Evolutionary conservation across 37 sponge, comb jelly and placozoan genomes (phyloP), one percentile per base, ranked within the genome.

Genomic region (Halisarca cf. caerulea): DNA sequence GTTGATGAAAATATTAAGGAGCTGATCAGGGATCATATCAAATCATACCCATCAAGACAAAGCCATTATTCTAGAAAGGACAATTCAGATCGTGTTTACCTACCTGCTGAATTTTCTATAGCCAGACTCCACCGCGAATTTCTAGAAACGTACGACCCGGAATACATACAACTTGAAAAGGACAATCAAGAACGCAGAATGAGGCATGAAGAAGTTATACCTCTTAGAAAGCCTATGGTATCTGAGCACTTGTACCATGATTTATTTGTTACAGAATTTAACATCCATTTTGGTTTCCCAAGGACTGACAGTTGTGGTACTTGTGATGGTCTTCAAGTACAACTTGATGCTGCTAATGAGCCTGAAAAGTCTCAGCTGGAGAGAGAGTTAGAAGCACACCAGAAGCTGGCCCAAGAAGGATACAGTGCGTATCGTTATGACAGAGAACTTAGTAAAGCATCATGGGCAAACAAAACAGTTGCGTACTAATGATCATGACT

Each of bases 211-310:
- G 84, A 68, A 32, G 36, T 58, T 74, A 38, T 62, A 59, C 21
- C 77, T n/a, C 2, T 83, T n/a, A 69, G 84, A 51, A 88, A 88
- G 61, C 89, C 89, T 57, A 25, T 88, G 18, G 89, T 88, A 66
- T 79, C 89, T 24, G 84, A 83, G 25, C 89, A 88, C 55, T 35
- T 88, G 36, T 83, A 88, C 40, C 89, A 78, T 66, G 84, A 88
- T 41, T 64, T 88, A 17, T 88, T 88, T 77, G 80, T 66, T 24
- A 78, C 6, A 37, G 89, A 88, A 62, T 88, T 83, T 61, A 83
- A 83, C 30, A 88, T 88, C 18, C 80, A 88, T 42, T 88, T 88
- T 58, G 88, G 88, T 0, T 88, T 78, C 44, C 89, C 89, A 11
- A 33, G 73, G 0, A 58, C 72, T 51, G 87, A 86, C 27, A 86